Evolutionary conservation across 2,888 invertebrate genomes (phyloP).

Genomic region (Machimus atricapillus): DNA sequence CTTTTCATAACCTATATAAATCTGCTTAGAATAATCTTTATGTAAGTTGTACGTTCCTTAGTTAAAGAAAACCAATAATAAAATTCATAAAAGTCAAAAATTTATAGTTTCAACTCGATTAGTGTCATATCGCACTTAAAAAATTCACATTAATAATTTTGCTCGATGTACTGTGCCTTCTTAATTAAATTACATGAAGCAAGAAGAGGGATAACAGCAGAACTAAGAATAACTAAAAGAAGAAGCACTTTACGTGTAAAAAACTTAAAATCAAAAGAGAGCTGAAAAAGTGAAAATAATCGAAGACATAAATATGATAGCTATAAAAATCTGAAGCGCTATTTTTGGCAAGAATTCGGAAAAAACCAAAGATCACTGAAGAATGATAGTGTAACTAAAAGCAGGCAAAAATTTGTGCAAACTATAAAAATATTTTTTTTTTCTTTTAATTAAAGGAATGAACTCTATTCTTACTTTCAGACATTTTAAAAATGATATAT

Average conservation of each 20-base stretch:
- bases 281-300: neutral
- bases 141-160: neutral
- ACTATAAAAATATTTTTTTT: neutral
- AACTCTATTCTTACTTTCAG: conserved; percentile 73
- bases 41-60: neutral
- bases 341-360: neutral
- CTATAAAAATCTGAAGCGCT: neutral
- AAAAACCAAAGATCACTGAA: neutral
- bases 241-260: neutral
- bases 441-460: conserved; percentile 30
- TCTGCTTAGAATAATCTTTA: neutral
- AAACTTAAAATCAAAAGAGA: neutral
- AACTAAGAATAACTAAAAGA: neutral
- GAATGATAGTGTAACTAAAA: conserved; percentile 6
- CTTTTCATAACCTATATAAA: neutral
- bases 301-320: neutral
- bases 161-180: neutral
- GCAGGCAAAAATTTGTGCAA: neutral
- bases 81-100: too few species aligned
- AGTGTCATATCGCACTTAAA: neutral
- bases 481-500: conserved; percentile 81
- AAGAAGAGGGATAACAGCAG: neutral
- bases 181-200: neutral
- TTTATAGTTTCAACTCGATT: too few species aligned
- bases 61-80: too few species aligned